phyloP scores from a whole-genome alignment of 2,888 invertebrate genomes.

The Tenthredo livida region DNA sequence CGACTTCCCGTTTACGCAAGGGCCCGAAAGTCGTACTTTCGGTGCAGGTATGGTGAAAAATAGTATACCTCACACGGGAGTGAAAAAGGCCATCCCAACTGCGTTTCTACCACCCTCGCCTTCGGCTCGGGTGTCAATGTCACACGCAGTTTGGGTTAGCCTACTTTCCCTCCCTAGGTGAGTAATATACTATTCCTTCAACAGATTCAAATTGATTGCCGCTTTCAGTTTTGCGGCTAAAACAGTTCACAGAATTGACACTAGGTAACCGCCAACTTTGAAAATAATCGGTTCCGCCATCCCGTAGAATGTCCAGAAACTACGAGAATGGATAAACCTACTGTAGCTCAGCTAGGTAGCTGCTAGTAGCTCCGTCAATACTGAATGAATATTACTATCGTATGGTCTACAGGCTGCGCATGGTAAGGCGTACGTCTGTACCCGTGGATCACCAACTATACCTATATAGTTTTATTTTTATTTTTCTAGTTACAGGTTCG shows the following conservation, averaged over 20 bases:
- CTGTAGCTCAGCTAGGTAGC: not conserved
- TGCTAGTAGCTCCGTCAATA: not conserved
- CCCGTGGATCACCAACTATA: not conserved
- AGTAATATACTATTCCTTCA: too few species aligned
- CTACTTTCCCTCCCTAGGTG: too few species aligned
- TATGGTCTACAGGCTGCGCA: constrained; percentile 3
- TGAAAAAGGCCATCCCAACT: too few species aligned
- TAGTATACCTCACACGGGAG: too few species aligned
- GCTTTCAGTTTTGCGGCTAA: not conserved
- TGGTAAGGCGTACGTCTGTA: not conserved
- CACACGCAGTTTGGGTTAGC: too few species aligned
- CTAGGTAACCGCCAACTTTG: not conserved
- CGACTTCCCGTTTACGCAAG: too few species aligned
- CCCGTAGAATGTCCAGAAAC: not conserved
- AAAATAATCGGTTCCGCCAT: not conserved
- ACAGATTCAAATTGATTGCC: constrained; percentile 18
- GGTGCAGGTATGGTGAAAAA: too few species aligned
- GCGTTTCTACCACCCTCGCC: too few species aligned
- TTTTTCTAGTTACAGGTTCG: not conserved
- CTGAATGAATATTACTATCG: not conserved
- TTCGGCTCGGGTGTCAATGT: too few species aligned
- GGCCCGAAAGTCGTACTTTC: too few species aligned
- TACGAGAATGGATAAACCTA: not conserved
- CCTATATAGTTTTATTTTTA: not conserved
- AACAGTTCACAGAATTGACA: not conserved